Conservation (phyloP, 2,888 invertebrate genomes). For the Eristalinus aeneus region DNA sequence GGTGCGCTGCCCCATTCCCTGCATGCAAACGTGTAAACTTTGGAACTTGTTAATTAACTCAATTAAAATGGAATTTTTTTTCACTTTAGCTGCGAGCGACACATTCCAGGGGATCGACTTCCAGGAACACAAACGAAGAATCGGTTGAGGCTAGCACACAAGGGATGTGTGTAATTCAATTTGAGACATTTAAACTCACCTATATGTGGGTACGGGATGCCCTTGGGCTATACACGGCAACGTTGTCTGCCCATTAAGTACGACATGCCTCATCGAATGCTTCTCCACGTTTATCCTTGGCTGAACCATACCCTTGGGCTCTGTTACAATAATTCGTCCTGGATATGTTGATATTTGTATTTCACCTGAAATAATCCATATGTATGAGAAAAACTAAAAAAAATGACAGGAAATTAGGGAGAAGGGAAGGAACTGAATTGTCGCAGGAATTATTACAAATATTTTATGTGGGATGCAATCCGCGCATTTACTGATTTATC, state of each 20-base stretch:
- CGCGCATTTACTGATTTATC: constrained; percentile 31
- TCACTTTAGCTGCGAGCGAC: background rate
- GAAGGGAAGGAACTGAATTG: constrained; percentile 1
- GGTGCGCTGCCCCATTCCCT: background rate
- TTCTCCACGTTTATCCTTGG: constrained; percentile 88
- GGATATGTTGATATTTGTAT: constrained; percentile 86
- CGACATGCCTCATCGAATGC: constrained; percentile 85
- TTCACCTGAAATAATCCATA: constrained; percentile 79
- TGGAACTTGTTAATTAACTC: background rate
- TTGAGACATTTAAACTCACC: constrained; percentile 81
- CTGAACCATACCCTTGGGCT: constrained; percentile 89
- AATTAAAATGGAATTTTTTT: background rate
- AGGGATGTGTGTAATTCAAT: constrained; percentile 12
- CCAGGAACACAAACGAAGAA: background rate
- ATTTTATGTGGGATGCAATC: constrained; percentile 46
- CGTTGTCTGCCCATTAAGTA: constrained; percentile 87
- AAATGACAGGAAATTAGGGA: background rate
- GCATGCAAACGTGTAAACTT: background rate
- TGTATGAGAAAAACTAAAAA: background rate
- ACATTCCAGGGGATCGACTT: background rate
- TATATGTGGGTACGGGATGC: constrained; percentile 89
- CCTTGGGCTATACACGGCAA: constrained; percentile 91
- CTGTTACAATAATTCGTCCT: constrained; percentile 85
- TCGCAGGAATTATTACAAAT: constrained; percentile 60
- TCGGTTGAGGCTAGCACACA: background rate